These are phyloP conservation scores for Dunckerocampus dactyliophorus DNA, from an alignment of 2,113 vertebrate genomes.

Conservation along the genomic window DNA sequence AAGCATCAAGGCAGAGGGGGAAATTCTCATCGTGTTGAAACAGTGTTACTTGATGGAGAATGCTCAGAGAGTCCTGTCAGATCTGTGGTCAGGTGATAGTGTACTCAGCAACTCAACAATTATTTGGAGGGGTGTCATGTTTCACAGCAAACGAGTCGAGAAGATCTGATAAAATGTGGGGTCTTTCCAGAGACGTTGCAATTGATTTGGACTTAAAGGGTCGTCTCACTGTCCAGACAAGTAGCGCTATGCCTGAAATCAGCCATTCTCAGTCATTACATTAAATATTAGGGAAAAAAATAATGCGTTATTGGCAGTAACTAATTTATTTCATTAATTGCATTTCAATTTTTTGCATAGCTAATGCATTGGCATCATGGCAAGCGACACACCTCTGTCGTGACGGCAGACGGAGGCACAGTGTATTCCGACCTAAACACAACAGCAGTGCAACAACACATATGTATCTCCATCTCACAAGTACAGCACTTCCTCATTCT, in stretches of 20 bases:
- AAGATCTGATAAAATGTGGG: background rate
- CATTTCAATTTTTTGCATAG: no score
- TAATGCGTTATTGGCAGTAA: no score
- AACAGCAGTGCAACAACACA: no score
- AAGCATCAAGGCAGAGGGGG: constrained; percentile 11
- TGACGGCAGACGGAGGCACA: no score
- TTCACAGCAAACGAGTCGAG: background rate
- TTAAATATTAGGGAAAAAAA: no score
- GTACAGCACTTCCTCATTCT: no score
- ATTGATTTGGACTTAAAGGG: background rate
- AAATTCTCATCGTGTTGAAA: constrained; percentile 40
- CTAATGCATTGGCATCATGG: no score
- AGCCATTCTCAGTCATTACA: background rate
- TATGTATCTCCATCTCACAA: no score
- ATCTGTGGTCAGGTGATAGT: background rate
- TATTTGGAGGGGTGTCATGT: background rate
- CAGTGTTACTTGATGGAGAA: constrained; percentile 20
- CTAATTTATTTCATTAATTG: no score
- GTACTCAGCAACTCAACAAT: background rate
- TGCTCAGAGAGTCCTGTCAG: constrained; percentile 14
- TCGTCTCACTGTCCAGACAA: background rate
- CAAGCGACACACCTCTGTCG: no score
- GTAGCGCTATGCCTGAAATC: background rate
- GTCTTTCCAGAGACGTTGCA: background rate
- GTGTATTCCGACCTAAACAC: no score